Percentiles rank a stretch among this genome's conserved stretches.
Evolutionary conservation across 2,797 vertebrate genomes (phyloP).

Genomic region (Gadopsis marmoratus): DNA sequence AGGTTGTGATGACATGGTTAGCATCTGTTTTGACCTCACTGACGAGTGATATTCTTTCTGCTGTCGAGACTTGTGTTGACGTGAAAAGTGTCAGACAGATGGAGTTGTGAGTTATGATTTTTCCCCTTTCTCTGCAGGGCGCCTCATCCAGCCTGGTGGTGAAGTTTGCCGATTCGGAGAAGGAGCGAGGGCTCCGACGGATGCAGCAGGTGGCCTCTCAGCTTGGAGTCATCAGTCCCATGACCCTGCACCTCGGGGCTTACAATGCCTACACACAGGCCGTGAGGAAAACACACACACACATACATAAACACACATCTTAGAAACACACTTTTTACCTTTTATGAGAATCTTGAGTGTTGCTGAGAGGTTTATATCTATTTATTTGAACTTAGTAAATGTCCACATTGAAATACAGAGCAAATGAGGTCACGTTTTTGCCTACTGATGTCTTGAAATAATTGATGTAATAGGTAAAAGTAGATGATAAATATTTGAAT

Average conservation of each 20-base stretch:
- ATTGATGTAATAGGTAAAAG: not conserved
- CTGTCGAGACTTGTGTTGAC: not conserved
- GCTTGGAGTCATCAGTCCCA: conserved; percentile 97
- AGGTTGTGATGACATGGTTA: not conserved
- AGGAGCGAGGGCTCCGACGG: conserved; percentile 88
- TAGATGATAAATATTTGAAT: conserved; percentile 3
- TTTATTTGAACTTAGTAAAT: not conserved
- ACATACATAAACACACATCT: conserved; percentile 18
- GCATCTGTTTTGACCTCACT: not conserved
- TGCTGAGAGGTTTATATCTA: not conserved
- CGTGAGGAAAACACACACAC: conserved; percentile 80
- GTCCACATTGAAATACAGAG: conserved; percentile 2
- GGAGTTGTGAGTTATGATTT: conserved; percentile 11
- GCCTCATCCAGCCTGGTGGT: conserved; percentile 91
- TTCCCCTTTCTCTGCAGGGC: conserved; percentile 80
- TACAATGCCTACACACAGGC: conserved; percentile 98
- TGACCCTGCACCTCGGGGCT: conserved; percentile 95
- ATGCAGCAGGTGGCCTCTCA: conserved; percentile 98
- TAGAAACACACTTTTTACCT: conserved; percentile 2
- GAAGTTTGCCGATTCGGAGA: conserved; percentile 91
- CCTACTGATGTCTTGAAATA: not conserved
- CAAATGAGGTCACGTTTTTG: not conserved
- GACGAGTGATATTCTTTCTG: conserved; percentile 4
- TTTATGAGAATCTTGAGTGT: not conserved
- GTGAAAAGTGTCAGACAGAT: conserved; percentile 22